phyloP scores from a whole-genome alignment of 2,888 invertebrate genomes.

The Malachius bipustulatus region DNA sequence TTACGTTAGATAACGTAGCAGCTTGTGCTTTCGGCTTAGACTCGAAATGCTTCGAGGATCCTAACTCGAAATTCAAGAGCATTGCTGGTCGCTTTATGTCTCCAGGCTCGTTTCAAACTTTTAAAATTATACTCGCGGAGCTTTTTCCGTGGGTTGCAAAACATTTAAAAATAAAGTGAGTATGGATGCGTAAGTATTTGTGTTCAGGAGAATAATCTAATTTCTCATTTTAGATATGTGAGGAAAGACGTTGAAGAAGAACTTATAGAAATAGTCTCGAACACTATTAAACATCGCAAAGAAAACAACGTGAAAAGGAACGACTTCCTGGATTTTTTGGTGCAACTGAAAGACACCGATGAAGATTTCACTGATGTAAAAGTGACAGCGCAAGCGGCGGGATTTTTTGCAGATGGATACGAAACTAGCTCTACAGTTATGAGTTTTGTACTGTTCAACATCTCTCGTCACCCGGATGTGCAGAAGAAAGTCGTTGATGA shows the following conservation, averaged over 20 bases:
- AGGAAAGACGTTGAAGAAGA: conserved; percentile 25
- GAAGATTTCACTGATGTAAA: conserved; percentile 25
- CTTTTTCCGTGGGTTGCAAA: not conserved
- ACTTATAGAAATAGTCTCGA: conserved; percentile 27
- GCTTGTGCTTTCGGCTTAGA: conserved; percentile 34
- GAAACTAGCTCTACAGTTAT: conserved; percentile 37
- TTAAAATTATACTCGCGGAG: conserved; percentile 8
- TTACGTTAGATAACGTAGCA: conserved; percentile 33
- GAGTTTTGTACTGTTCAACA: conserved; percentile 30
- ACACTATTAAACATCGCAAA: conserved; percentile 32
- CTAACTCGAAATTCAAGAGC: conserved; percentile 18
- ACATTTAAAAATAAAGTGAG: conserved; percentile 1
- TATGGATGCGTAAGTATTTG: too few species aligned
- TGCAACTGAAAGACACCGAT: conserved; percentile 25
- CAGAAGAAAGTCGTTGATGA: conserved; percentile 36
- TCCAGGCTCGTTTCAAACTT: conserved; percentile 16
- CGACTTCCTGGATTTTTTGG: conserved; percentile 36
- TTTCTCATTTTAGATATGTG: too few species aligned
- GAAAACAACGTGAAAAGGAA: conserved; percentile 32
- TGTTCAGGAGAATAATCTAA: too few species aligned
- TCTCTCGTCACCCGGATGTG: conserved; percentile 33
- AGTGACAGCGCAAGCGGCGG: conserved; percentile 32
- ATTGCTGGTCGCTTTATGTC: conserved; percentile 27
- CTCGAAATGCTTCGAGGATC: conserved; percentile 29
- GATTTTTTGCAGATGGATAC: conserved; percentile 39